A percentile compares a stretch with the other conserved stretches of the same genome.
phyloP scores from a whole-genome alignment of 2,113 vertebrate genomes.

The Ellobius talpinus region DNA sequence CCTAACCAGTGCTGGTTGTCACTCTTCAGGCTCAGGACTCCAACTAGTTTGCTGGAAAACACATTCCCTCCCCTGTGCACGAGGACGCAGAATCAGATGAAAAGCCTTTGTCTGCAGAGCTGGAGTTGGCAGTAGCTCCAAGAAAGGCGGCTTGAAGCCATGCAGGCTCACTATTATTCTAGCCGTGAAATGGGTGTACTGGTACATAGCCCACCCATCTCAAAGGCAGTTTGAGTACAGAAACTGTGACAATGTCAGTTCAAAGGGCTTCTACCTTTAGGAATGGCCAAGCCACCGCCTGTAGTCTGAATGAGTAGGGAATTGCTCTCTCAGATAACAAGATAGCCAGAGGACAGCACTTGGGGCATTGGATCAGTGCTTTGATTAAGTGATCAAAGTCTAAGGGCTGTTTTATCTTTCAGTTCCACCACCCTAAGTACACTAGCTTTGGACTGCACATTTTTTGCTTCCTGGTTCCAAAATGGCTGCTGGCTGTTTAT shows the following conservation, averaged over 20 bases:
- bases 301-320: not conserved
- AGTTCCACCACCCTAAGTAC: not conserved
- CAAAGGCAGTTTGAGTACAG: not conserved
- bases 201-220: not conserved
- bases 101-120: not conserved
- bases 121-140: not conserved
- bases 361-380: not conserved
- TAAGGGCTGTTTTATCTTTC: slow-evolving; percentile 23
- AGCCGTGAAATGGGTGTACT: not conserved
- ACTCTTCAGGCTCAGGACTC: slow-evolving; percentile 57
- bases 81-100: slow-evolving; percentile 21
- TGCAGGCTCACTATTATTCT: not conserved
- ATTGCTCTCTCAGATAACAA: not conserved
- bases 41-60: slow-evolving; percentile 64
- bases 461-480: not conserved
- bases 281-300: not conserved
- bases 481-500: not conserved
- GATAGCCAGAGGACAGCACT: not conserved
- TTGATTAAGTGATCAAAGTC: not conserved
- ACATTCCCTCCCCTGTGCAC: not conserved
- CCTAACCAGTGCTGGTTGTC: slow-evolving; percentile 49
- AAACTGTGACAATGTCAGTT: not conserved
- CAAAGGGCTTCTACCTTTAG: not conserved
- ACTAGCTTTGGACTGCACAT: not conserved
- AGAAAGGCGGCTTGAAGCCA: not conserved